Evolutionary conservation across 2,113 vertebrate species (phyloP).

Genomic region (Labrus mixtus): DNA sequence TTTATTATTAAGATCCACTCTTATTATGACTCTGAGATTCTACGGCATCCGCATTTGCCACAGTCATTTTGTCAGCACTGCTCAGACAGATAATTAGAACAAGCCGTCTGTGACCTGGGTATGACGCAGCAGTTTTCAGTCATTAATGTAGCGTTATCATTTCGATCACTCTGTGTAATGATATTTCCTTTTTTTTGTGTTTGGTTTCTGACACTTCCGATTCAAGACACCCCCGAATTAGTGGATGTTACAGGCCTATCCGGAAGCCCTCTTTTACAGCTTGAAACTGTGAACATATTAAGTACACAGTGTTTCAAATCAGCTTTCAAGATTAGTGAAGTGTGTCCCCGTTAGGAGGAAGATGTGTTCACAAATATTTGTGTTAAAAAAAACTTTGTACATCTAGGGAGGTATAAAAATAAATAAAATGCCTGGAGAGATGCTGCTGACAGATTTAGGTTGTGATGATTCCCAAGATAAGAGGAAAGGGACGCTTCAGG

Average conservation of each 20-base stretch:
- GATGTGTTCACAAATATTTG: background rate
- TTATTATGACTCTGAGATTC: background rate
- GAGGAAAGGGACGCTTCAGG: conserved; percentile 2
- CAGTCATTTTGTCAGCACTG: conserved; percentile 10
- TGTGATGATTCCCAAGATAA: conserved; percentile 41
- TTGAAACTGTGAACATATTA: background rate
- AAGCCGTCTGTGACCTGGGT: conserved; percentile 7
- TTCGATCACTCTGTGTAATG: background rate
- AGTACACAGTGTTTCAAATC: background rate
- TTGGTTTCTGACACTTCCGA: conserved; percentile 18
- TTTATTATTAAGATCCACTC: background rate
- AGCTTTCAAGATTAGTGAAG: conserved; percentile 4
- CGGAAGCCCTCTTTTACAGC: background rate
- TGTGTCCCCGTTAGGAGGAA: background rate
- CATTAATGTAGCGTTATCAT: conserved; percentile 11
- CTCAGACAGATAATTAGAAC: conserved; percentile 10
- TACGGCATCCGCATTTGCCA: background rate
- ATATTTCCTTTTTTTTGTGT: background rate
- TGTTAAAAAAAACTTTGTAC: background rate
- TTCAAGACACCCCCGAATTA: background rate
- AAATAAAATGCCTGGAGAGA: conserved; percentile 6
- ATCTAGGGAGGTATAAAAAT: conserved; percentile 17
- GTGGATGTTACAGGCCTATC: background rate
- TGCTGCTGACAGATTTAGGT: conserved; percentile 53
- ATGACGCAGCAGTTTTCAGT: conserved; percentile 13